Evolutionary conservation across 2,888 invertebrate genomes (phyloP).

Genomic region (Phalera bucephala): DNA sequence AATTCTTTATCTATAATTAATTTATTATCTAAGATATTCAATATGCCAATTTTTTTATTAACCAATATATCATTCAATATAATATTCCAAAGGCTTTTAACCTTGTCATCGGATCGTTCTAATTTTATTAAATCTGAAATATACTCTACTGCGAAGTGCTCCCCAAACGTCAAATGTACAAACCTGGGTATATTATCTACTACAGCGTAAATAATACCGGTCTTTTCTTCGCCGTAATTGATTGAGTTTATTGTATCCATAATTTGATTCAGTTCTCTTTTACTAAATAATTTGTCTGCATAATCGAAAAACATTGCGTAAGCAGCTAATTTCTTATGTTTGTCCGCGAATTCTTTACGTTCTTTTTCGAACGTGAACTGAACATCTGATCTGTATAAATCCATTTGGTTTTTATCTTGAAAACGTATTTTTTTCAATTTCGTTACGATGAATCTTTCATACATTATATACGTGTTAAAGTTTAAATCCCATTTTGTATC

Average conservation of each 20-base stretch:
- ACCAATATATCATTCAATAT: background rate
- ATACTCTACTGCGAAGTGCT: conserved; percentile 9
- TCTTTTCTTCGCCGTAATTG: conserved; percentile 5
- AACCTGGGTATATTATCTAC: conserved; percentile 6
- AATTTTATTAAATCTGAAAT: conserved; percentile 4
- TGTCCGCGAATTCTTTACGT: conserved; percentile 8
- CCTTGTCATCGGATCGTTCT: background rate
- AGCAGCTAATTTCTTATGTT: conserved; percentile 8
- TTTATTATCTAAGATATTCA: background rate
- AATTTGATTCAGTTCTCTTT: conserved; percentile 2
- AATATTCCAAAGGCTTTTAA: background rate
- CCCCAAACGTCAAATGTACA: conserved; percentile 8
- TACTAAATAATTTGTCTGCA: background rate
- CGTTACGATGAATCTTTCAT: conserved; percentile 7
- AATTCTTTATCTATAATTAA: background rate
- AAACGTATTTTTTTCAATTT: conserved; percentile 10
- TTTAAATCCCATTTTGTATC: conserved; percentile 9
- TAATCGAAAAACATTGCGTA: no score
- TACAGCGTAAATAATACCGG: conserved; percentile 5
- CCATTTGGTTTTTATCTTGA: conserved; percentile 8
- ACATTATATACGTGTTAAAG: conserved; percentile 6
- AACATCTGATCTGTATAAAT: conserved; percentile 8
- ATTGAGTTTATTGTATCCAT: conserved; percentile 1
- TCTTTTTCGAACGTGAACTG: conserved; percentile 3
- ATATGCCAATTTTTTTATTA: background rate